Conservation (phyloP, 30 jellyfish, hydroid and myxozoan genomes). For the Aurelia sp. region DNA sequence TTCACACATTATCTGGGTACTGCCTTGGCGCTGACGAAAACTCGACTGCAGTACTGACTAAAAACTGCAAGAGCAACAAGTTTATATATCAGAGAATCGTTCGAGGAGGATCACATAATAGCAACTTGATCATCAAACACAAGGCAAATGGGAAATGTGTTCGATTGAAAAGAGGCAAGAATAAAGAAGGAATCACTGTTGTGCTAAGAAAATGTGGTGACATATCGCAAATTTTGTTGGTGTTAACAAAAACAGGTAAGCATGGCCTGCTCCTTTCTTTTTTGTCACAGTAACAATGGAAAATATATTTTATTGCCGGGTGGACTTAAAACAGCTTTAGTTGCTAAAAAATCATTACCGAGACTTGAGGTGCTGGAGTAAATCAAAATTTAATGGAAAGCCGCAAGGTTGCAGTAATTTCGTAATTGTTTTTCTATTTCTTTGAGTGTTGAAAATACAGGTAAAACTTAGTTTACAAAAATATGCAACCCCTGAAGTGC, state of each 20-base stretch:
- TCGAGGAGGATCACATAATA: slow-evolving; percentile 38
- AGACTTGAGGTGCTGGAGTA: no score
- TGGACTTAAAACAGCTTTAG: no score
- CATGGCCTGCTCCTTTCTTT: neutral
- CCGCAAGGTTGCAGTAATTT: no score
- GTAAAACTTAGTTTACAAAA: no score
- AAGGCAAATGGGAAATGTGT: slow-evolving; percentile 76
- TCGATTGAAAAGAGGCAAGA: slow-evolving; percentile 37
- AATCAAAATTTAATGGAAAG: no score
- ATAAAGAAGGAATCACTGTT: slow-evolving; percentile 29
- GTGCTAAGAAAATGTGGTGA: slow-evolving; percentile 70
- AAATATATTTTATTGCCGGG: no score
- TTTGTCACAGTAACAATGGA: neutral
- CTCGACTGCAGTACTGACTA: slow-evolving; percentile 25
- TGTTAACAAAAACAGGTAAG: slow-evolving; percentile 52
- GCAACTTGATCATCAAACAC: slow-evolving; percentile 69
- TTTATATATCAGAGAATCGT: slow-evolving; percentile 57
- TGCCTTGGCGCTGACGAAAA: slow-evolving; percentile 48
- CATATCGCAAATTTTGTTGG: slow-evolving; percentile 71
- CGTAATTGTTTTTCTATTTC: no score
- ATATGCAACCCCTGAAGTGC: no score
- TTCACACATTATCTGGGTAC: slow-evolving; percentile 69
- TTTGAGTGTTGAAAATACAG: no score
- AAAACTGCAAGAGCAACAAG: slow-evolving; percentile 15
- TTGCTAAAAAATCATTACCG: no score